Conservation (phyloP, 2,113 vertebrate genomes). For the Triplophysa siluroides region DNA sequence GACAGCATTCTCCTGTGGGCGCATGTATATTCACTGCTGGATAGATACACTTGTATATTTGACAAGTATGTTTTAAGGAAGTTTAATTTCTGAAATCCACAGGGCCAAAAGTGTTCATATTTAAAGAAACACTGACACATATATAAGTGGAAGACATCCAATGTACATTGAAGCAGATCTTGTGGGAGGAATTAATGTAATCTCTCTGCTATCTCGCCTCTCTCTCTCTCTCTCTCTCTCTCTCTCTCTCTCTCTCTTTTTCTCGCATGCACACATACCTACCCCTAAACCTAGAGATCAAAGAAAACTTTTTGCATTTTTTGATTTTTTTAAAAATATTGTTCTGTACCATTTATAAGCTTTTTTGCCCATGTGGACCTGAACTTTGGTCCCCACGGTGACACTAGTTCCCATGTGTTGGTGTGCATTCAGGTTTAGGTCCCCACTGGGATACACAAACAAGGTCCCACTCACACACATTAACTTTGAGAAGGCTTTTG, state of each 20-base stretch:
- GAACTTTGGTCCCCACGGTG: too few species aligned
- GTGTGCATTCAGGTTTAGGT: too few species aligned
- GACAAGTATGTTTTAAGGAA: neutral
- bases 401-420: too few species aligned
- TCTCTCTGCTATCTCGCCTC: neutral
- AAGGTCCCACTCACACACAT: neutral
- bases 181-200: slow-evolving; percentile 7
- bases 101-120: slow-evolving; percentile 5
- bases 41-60: too few species aligned
- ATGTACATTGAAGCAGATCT: neutral
- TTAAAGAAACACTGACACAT: neutral
- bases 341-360: too few species aligned
- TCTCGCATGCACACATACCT: neutral
- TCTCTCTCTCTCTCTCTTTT: too few species aligned
- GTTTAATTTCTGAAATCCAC: neutral
- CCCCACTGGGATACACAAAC: too few species aligned
- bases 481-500: slow-evolving; percentile 23
- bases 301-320: too few species aligned
- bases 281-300: too few species aligned
- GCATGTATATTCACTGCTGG: neutral
- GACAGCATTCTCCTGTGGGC: neutral
- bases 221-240: neutral
- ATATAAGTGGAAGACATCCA: neutral
- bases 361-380: too few species aligned
- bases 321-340: too few species aligned